Percentiles rank a stretch among this genome's conserved stretches.
Conservation (phyloP, 1,140 invertebrate genomes). For the Platorchestia sp. region DNA sequence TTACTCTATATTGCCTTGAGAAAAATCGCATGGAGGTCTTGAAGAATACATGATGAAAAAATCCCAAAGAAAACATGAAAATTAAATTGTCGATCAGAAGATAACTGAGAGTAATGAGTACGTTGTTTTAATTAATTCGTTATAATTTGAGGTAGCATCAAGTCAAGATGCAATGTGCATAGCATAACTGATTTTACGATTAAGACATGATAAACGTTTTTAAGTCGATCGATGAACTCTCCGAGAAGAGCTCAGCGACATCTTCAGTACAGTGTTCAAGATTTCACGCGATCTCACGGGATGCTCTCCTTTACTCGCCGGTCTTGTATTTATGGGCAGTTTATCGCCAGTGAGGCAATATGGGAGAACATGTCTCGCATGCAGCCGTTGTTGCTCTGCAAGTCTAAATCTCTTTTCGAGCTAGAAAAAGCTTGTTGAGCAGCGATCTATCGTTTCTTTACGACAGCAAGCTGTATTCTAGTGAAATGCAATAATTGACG, state of each 20-base stretch:
- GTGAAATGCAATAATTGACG: background rate
- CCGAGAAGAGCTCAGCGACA: background rate
- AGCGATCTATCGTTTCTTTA: background rate
- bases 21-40: background rate
- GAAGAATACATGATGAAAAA: too few relatives aligned
- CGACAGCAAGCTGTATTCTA: background rate
- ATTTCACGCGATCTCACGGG: background rate
- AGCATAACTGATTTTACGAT: background rate
- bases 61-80: background rate
- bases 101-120: background rate
- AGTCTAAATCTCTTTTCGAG: background rate
- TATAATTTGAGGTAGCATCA: background rate
- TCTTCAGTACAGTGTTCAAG: background rate
- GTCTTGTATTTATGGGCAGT: slow-evolving; percentile 47
- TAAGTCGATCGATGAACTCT: background rate
- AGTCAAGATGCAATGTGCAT: background rate
- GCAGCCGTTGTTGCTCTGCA: slow-evolving; percentile 35
- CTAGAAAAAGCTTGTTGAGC: background rate
- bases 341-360: slow-evolving; percentile 46
- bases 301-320: background rate
- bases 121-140: background rate
- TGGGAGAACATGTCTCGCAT: slow-evolving; percentile 49
- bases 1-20: background rate
- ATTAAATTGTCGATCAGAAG: background rate
- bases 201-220: background rate